Percentiles rank a stretch among this genome's conserved stretches.
phyloP scores from a whole-genome alignment of 2,113 vertebrate genomes.

The Pteronura brasiliensis region DNA sequence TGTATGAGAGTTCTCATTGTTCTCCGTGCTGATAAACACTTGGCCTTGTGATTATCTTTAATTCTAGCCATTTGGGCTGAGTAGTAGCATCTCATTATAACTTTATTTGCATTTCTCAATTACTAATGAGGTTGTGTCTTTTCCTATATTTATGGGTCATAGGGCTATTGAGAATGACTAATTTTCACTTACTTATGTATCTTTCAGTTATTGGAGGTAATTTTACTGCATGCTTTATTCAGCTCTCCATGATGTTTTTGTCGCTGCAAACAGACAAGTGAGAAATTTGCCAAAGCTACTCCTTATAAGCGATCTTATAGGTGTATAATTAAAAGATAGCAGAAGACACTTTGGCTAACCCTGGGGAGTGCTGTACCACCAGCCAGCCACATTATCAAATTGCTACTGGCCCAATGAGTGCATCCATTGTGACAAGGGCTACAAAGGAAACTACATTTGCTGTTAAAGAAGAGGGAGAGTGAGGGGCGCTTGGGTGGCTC shows the following conservation, averaged over 20 bases:
- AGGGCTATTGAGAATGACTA: neutral
- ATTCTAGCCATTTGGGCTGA: neutral
- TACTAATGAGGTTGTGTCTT: neutral
- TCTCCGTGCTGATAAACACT: neutral
- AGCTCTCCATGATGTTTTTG: neutral
- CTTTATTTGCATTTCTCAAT: neutral
- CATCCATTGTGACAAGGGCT: neutral
- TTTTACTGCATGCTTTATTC: neutral
- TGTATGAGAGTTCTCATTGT: neutral
- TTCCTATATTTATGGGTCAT: neutral
- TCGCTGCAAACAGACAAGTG: neutral
- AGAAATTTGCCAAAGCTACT: neutral
- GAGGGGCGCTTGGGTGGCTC: neutral
- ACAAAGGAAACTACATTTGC: neutral
- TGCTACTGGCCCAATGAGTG: neutral
- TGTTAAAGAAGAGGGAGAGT: neutral
- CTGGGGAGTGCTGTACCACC: neutral
- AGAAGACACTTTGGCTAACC: neutral
- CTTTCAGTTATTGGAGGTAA: neutral
- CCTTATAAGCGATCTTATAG: neutral
- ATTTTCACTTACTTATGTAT: neutral
- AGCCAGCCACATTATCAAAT: neutral
- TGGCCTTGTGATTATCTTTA: neutral
- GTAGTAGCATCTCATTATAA: neutral
- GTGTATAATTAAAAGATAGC: neutral